Percentiles rank a stretch among this genome's conserved stretches.
Evolutionary conservation across 2,797 vertebrate genomes (phyloP).

Genomic region (Remorina albescens): DNA sequence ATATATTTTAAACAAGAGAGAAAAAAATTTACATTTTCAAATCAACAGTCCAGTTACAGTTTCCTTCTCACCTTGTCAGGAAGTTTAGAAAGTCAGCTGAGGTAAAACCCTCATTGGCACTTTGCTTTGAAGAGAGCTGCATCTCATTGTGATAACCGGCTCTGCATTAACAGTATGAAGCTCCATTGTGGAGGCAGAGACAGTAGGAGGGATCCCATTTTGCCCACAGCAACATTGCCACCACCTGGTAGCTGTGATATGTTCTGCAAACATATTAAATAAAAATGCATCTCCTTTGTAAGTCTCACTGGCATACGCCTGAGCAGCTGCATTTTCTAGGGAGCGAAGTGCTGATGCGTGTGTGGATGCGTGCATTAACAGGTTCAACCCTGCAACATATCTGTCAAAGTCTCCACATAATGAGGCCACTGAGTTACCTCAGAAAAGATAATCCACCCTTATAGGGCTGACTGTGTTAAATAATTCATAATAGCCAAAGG

Average conservation of each 20-base stretch:
- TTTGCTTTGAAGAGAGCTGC: constrained; percentile 6
- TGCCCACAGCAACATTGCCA: constrained; percentile 83
- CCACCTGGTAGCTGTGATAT: constrained; percentile 74
- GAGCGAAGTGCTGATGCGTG: constrained; percentile 3
- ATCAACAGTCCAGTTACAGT: not conserved
- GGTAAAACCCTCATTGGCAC: constrained; percentile 15
- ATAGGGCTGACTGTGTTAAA: constrained; percentile 5
- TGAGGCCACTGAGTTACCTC: not conserved
- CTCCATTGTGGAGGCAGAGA: constrained; percentile 17
- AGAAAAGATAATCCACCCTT: not conserved
- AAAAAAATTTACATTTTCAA: not conserved
- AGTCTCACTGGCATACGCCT: not conserved
- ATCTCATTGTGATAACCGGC: constrained; percentile 14
- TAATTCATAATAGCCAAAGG: constrained; percentile 9
- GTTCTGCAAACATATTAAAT: constrained; percentile 33
- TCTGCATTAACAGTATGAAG: constrained; percentile 33
- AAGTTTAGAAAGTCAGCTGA: not conserved
- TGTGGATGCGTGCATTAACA: not conserved
- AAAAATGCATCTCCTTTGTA: not conserved
- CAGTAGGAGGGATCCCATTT: constrained; percentile 48
- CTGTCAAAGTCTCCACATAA: not conserved
- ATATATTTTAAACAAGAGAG: too few species aligned
- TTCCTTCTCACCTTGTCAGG: not conserved
- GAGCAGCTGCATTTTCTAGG: not conserved
- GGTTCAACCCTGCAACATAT: not conserved